Conservation (phyloP, 2,888 invertebrate species). For the Cenopis cana region DNA sequence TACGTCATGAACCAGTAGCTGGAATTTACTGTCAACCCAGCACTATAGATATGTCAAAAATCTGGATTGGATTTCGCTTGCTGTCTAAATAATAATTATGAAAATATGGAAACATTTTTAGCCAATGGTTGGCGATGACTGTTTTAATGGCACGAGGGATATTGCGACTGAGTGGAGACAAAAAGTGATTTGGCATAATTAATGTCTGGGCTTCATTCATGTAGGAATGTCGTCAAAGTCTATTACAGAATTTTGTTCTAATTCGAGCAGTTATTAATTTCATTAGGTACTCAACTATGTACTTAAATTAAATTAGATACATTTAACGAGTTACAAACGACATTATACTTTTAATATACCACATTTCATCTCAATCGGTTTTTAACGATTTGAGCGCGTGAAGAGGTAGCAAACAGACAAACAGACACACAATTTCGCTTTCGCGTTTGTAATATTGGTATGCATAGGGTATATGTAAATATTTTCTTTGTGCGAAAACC, state of each 20-base stretch:
- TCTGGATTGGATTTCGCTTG: neutral
- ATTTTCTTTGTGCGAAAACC: too few relatives aligned
- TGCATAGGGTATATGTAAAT: too few relatives aligned
- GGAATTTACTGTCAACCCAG: neutral
- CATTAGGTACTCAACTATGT: too few relatives aligned
- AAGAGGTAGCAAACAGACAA: too few relatives aligned
- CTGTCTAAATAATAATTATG: neutral
- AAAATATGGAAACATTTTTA: neutral
- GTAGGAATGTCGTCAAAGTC: conserved; percentile 55
- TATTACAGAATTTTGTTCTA: conserved; percentile 1
- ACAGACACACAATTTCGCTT: too few relatives aligned
- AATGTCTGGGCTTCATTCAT: conserved; percentile 63
- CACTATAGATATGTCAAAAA: conserved; percentile 14
- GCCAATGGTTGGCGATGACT: conserved; percentile 30
- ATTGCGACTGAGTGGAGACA: conserved; percentile 60
- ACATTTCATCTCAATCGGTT: too few relatives aligned
- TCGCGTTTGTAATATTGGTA: too few relatives aligned
- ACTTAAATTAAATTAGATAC: too few relatives aligned
- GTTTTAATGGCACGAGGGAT: conserved; percentile 41
- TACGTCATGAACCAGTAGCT: neutral
- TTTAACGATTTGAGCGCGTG: too few relatives aligned
- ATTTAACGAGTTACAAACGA: too few relatives aligned
- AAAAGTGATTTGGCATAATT: conserved; percentile 72
- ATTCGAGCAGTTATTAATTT: neutral
- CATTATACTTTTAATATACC: too few relatives aligned